Evolutionary conservation across 2,113 vertebrate species (phyloP), one percentile per base, ranked within the genome.

Genomic region (Gnathonemus echidnorhynchus): DNA sequence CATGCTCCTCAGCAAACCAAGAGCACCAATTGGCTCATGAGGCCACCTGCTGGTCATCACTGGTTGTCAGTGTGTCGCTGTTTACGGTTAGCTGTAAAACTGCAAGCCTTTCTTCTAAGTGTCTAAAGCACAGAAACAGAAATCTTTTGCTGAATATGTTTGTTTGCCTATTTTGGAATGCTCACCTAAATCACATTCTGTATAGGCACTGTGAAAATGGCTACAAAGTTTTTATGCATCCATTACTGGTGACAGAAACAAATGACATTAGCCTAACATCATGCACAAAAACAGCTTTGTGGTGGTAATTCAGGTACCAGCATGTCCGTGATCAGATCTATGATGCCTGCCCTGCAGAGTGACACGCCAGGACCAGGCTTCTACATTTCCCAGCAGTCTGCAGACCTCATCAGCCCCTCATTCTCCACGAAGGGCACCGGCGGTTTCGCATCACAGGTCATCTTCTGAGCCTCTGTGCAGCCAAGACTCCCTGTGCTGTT

Each of bases 341-440:
- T 8, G 77, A 31, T 83, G 31, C 19, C 19, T 90, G 39, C 93
- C 92, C 91, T 24, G 39, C 90, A 97, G 97, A 95, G 93, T 93
- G 95, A 95, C 70, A 93, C 89, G 46, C 96, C 96, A 31, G 96
- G 96, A 5, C 96, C 97, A 0, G 96, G 96, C 74, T 94, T 93
- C 27, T 96, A 96, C 49, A 88, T 93, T 84, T 89, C 19, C 50
- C 89, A 94, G 53, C 91, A 70, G 5, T 90, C 92, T 19, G 87
- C 94, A n/a, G 96, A 96, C 31, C 92, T 90, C 85, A 90, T 89
- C 86, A 96, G 93, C 48, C 95, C 94, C 24, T 97, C 96, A 0
- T 92, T 96, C 92, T 97, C 97, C 39, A 95, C 91, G 89, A 97
- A 95, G 93, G 97, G 97, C 90, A 97, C 96, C 0, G 93, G 95